Evolutionary conservation across 1,140 invertebrate species (phyloP), one percentile per base, ranked within the genome.

Genomic region (Conus betulinus): DNA sequence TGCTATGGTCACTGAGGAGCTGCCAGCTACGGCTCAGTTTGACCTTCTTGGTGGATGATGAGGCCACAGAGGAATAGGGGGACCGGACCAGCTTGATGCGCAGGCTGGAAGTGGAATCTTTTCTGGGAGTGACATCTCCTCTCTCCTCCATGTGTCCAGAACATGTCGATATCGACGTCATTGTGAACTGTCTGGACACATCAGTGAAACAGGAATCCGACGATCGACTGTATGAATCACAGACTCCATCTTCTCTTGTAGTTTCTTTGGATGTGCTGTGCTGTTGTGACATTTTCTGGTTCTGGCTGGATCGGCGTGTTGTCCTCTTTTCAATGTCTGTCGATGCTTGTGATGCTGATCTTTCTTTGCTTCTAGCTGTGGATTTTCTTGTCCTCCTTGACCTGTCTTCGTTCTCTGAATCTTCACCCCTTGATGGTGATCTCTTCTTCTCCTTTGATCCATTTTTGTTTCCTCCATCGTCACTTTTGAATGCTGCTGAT

Each of bases 1-100:
- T 17, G 51, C 85, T 88, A 57, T 84, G 39, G 52, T 85, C 82
- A 39, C 88, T 90, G 23, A 88, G 53, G 52, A 88, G 79, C 20
- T 23, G 39, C 87, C 84, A 87, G 63, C 78, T 88, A 20, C 39
- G 25, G 82, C 25, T 87, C 57, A 87, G 71, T 52, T 85, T 88
- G 17, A 85, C 52, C n/a, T 51, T 78, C 84, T 90, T 88, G 52
- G 63, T 85, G 53, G 63, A 87, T 39, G 25, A 74, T 4, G 1
- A 60, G 52, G 78, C 17, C 11, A 25, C 20, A 15, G 39, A 13
- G 79, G 39, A 10, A 5, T 52, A 0, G 20, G 27, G 39, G 39
- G 7, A 78, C 51, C 79, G 8, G 23, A 81, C 79, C 79, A 81
- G 79, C 53, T 11, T 81, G 51, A 81, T 53, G 4, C 39, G 79